Percentiles rank a stretch among this genome's conserved stretches.
Conservation (phyloP, 2,797 vertebrate species). For the Sebastes oblongus region DNA sequence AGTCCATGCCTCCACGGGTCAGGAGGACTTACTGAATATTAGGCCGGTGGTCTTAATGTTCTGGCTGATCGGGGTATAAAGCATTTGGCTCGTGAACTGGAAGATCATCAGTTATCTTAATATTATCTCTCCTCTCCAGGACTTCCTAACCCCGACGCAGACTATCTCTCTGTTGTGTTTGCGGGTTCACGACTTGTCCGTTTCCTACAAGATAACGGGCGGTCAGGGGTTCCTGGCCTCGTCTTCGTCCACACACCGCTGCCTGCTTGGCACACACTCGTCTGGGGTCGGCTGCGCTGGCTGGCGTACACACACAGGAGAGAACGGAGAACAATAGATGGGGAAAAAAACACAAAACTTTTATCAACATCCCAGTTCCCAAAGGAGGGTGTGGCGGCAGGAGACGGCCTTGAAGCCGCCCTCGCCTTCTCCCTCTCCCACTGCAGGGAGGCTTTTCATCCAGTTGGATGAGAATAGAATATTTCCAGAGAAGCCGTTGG, state of each 20-base stretch:
- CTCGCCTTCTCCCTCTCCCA: neutral
- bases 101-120: slow-evolving; percentile 44
- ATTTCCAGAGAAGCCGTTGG: neutral
- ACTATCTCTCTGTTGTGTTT: neutral
- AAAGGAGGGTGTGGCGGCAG: slow-evolving; percentile 64
- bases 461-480: neutral
- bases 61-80: too few species aligned
- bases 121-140: slow-evolving; percentile 29
- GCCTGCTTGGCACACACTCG: slow-evolving; percentile 10
- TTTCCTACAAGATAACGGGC: slow-evolving; percentile 65
- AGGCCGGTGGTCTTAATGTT: too few species aligned
- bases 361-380: slow-evolving; percentile 74
- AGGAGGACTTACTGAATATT: too few species aligned
- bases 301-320: slow-evolving; percentile 18
- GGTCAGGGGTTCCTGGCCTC: neutral
- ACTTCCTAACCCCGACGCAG: slow-evolving; percentile 47
- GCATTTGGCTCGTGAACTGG: neutral
- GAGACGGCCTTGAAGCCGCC: slow-evolving; percentile 30
- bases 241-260: neutral
- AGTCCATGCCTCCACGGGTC: too few species aligned
- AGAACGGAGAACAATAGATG: slow-evolving; percentile 75
- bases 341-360: slow-evolving; percentile 26
- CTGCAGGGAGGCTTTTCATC: neutral
- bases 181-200: slow-evolving; percentile 26
- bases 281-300: slow-evolving; percentile 11